A percentile compares a stretch with the other conserved stretches of the same genome.
Evolutionary conservation across 2,113 vertebrate species (phyloP).

Genomic region (Agapornis roseicollis): DNA sequence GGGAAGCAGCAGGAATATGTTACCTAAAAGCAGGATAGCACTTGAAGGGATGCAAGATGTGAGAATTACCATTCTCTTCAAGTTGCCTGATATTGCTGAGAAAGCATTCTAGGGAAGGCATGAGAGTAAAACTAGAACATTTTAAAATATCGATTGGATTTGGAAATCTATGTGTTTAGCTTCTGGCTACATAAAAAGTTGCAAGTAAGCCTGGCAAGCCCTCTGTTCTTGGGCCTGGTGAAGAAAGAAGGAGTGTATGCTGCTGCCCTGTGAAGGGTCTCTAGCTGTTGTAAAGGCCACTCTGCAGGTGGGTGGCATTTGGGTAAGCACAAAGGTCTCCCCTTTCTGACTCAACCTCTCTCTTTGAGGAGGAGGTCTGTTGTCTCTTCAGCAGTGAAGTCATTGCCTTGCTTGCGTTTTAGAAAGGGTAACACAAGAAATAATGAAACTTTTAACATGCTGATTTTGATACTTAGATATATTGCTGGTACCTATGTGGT

Average conservation of each 20-base stretch:
- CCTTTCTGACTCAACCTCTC: rapidly evolving
- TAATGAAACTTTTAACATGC: neutral
- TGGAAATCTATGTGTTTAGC: neutral
- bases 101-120: neutral
- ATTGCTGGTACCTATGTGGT: neutral
- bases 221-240: neutral
- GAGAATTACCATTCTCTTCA: neutral
- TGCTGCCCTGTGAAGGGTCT: neutral
- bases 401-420: neutral
- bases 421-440: neutral
- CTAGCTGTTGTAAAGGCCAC: neutral
- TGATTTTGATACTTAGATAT: neutral
- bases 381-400: neutral
- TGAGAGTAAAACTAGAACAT: neutral
- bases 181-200: neutral
- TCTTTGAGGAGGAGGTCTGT: neutral
- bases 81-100: neutral
- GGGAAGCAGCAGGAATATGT: neutral
- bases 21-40: neutral
- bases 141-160: neutral
- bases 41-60: rapidly evolving
- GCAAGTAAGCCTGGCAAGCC: neutral
- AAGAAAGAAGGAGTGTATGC: neutral
- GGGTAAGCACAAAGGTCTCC: neutral
- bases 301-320: neutral